Percentiles rank a stretch among this genome's conserved stretches.
Conservation (phyloP, 2,888 invertebrate genomes). For the Liposcelis brunnea region DNA sequence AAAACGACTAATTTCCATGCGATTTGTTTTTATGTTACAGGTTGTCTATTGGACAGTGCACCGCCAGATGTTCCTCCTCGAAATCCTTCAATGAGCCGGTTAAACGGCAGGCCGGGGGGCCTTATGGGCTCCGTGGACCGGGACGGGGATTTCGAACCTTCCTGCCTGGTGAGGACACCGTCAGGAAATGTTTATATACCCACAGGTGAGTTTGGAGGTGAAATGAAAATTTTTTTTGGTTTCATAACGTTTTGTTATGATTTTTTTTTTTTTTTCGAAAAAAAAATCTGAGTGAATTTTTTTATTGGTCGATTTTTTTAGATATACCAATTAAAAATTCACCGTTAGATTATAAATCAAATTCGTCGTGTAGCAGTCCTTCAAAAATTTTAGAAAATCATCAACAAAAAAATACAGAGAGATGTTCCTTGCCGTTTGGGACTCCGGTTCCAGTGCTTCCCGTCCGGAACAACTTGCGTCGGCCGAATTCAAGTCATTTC, state of each 20-base stretch:
- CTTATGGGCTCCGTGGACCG: constrained; percentile 30
- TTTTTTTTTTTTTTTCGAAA: constrained; percentile 17
- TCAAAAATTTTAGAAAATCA: constrained; percentile 40
- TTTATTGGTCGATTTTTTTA: constrained; percentile 29
- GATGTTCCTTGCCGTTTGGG: constrained; percentile 42
- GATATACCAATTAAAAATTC: constrained; percentile 72
- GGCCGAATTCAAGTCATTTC: constrained; percentile 52
- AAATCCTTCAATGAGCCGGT: constrained; percentile 77
- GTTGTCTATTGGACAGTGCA: constrained; percentile 72
- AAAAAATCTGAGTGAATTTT: too few species aligned
- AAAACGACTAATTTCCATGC: too few species aligned
- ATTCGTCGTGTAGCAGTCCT: constrained; percentile 76
- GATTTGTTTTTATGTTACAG: constrained; percentile 33
- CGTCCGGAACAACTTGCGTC: constrained; percentile 51
- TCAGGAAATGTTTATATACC: constrained; percentile 90
- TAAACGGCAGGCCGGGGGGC: constrained; percentile 56
- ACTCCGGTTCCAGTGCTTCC: constrained; percentile 49
- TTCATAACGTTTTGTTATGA: constrained; percentile 3
- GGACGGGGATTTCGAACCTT: constrained; percentile 63
- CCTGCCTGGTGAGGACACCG: constrained; percentile 77
- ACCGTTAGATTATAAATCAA: constrained; percentile 75
- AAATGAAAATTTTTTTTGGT: constrained; percentile 3
- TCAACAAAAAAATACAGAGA: constrained; percentile 34
- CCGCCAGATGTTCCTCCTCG: constrained; percentile 81
- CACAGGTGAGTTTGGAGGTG: constrained; percentile 32